Base-by-base conservation (phyloP, 2,113 vertebrate species). In the Alexandromys fortis region DNA sequence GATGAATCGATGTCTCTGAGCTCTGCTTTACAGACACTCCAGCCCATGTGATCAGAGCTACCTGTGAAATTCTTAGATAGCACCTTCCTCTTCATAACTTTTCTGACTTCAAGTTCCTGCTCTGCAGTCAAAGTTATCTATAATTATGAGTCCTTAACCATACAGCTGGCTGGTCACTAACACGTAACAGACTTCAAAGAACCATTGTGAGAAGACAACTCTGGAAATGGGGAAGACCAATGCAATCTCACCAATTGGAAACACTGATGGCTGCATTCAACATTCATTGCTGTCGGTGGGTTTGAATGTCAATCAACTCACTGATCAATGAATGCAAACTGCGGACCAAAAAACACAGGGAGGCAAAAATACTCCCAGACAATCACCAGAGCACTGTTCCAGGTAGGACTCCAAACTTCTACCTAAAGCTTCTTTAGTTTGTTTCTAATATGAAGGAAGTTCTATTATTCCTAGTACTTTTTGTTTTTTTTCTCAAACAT, bases 231-330 rank as follows among this genome's bases (percentile, higher is more conserved):
- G 52, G 13, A 93, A 10, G 30, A 67, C 45, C 45, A 42, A 91
- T 38, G 73, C 79, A 96, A 90, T 82, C 42, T 38, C 49, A 76
- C 52, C 92, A 49, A 1, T 94, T 55, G 73, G 30, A 96, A 94
- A 96, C 42, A 81, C 88, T 99, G 98, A 99, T 99, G 99, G 99
- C 99, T 99, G 99, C 99, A 99, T 99, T 99, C 99, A 99, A 99
- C 99, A 99, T 99, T 99, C 99, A 99, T 99, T 99, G 99, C 99
- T 99, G 99, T 99, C 99, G 99, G 99, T 99, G 99, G 99, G 99
- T 99, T 99, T 99, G 97, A 96, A 63, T 98, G 97, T 92, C 96
- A 98, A 98, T 98, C 98, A 99, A 99, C 99, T 99, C 99, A 99
- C 99, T 99, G 99, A 99, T 99, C 99, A 99, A 99, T 99, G 99